Base-by-base conservation (phyloP, 2,113 vertebrate species). In the Galeopterus variegatus region DNA sequence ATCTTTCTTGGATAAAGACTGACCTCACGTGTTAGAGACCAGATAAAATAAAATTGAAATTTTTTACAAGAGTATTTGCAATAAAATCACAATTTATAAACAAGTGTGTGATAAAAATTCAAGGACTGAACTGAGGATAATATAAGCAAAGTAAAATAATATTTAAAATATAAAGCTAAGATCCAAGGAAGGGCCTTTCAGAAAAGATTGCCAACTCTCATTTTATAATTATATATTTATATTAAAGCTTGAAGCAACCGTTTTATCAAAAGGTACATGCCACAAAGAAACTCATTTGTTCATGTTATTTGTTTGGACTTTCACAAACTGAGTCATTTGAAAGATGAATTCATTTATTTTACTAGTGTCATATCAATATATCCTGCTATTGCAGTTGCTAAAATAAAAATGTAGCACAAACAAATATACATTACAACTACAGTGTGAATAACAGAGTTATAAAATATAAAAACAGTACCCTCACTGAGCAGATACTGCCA, bases 281-380 rank as follows among this genome's bases (percentile, higher is more conserved):
- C 69, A 89, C 15, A 83, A 67, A 96, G 87, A 81, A 90, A 94
- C 14, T 60, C 19, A 93, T 95, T 76, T 54, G 24, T 72, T 86
- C 48, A 72, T 70, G 92, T 90, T 45, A 90, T 45, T 95, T 87
- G 75, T 91, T 80, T 80, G 45, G 26, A 95, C 48, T 80, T 96
- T 26, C 58, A 91, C 8, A 87, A 92, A 79, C 18, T 41, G 14
- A 94, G 56, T 80, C n/a, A 82, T 73, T 24, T 92, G 69, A 88
- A 97, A 95, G 89, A 97, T 36, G 33, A 72, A 92, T n/a, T 80
- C 36, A 81, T 87, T 92, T 86, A 85, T 69, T 94, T 96, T 89
- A 88, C 58, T 50, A 12, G 28, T 83, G 52, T 33, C n/a, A 88
- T 21, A 36, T 0, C 81, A 79, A 92, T 60, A 75, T 1, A 58